Evolutionary conservation across 2,113 vertebrate genomes (phyloP).

Genomic region (Charadrius vociferus): DNA sequence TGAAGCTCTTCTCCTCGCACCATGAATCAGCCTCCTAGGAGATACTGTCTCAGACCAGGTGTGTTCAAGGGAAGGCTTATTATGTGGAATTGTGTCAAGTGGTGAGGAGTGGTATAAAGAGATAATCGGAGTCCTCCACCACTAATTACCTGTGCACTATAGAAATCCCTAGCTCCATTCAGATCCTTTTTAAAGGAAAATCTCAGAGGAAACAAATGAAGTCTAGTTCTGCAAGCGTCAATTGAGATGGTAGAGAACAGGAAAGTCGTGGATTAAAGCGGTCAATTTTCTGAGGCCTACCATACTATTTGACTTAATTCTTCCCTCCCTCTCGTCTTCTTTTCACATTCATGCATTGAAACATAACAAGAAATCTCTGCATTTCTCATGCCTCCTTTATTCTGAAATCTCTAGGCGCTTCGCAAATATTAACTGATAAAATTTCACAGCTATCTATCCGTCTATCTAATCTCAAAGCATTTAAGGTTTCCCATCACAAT

Average conservation of each 20-base stretch:
- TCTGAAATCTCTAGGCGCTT: not conserved
- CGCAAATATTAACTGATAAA: constrained; percentile 5
- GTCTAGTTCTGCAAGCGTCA: not conserved
- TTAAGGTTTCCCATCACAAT: not conserved
- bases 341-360: constrained; percentile 4
- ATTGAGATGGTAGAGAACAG: not conserved
- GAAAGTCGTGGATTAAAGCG: not conserved
- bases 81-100: constrained; percentile 44
- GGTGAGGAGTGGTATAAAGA: constrained; percentile 40
- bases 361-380: not conserved
- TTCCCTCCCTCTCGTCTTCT: not conserved
- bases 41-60: not conserved
- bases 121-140: constrained; percentile 43
- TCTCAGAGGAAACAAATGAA: constrained; percentile 22
- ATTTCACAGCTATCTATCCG: not conserved
- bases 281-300: not conserved
- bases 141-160: constrained; percentile 49
- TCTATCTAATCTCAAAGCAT: not conserved
- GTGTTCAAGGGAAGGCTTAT: constrained; percentile 24
- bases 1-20: not conserved
- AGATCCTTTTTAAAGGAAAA: not conserved
- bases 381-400: constrained; percentile 31
- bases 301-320: not conserved
- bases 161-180: constrained; percentile 46
- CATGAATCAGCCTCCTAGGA: constrained; percentile 12